phyloP scores from a whole-genome alignment of 1,140 invertebrate species.

The Venustaconcha ellipsiformis region DNA sequence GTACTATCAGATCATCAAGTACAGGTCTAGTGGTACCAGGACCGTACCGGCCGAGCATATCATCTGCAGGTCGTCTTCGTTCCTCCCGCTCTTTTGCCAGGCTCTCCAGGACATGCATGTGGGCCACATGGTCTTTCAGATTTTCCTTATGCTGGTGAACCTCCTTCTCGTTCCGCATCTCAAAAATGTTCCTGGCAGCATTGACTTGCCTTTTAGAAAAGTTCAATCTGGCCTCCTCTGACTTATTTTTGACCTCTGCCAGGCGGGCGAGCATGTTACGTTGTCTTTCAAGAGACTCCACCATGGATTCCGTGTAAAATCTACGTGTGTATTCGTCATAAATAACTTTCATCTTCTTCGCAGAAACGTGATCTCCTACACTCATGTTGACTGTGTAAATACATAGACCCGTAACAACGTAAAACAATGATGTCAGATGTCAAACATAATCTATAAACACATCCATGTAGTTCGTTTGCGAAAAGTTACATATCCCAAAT shows the following conservation, averaged over 20 bases:
- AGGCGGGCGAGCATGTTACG: slow-evolving; percentile 14
- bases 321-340: slow-evolving; percentile 29
- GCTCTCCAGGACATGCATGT: slow-evolving; percentile 23
- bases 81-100: slow-evolving; percentile 30
- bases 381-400: slow-evolving; percentile 6
- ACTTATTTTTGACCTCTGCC: slow-evolving; percentile 32
- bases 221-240: slow-evolving; percentile 25
- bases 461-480: too few species aligned
- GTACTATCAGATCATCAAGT: slow-evolving; percentile 18
- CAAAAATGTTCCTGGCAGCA: slow-evolving; percentile 25
- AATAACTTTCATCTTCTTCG: slow-evolving; percentile 28
- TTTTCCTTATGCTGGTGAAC: slow-evolving; percentile 19
- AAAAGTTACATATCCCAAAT: too few species aligned
- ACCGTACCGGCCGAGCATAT: slow-evolving; percentile 18
- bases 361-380: slow-evolving; percentile 12
- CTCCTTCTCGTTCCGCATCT: slow-evolving; percentile 23
- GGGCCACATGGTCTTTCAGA: slow-evolving; percentile 23
- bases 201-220: slow-evolving; percentile 26
- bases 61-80: not conserved
- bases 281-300: slow-evolving; percentile 27
- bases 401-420: too few species aligned
- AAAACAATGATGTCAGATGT: too few species aligned
- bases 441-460: too few species aligned
- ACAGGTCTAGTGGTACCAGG: slow-evolving; percentile 21
- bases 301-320: slow-evolving; percentile 30